phyloP scores from a whole-genome alignment of 1,140 invertebrate species.

The Conopomorpha cramerella region DNA sequence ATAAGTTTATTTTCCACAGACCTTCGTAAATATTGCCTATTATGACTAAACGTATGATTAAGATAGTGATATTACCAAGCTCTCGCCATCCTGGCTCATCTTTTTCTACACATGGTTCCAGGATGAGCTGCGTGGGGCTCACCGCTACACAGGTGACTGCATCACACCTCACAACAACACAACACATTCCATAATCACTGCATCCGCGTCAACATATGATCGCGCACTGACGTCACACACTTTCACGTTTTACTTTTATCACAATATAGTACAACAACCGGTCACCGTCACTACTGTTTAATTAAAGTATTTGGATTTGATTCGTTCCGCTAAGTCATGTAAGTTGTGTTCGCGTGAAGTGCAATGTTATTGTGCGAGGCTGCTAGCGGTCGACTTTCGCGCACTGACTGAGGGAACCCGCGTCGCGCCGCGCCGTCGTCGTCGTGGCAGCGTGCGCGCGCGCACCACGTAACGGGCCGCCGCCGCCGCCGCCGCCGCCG shows the following conservation, averaged over 20 bases:
- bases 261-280: conserved; percentile 35
- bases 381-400: conserved; percentile 57
- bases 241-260: no score
- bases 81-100: conserved; percentile 58
- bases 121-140: no score
- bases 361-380: conserved; percentile 44
- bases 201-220: conserved; percentile 60
- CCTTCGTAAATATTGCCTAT: no score
- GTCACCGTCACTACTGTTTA: no score
- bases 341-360: conserved; percentile 42
- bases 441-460: conserved; percentile 30
- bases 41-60: conserved; percentile 14
- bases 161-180: conserved; percentile 48
- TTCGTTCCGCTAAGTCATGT: conserved; percentile 22
- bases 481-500: conserved; percentile 22
- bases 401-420: conserved; percentile 59
- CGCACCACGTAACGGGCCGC: conserved; percentile 14
- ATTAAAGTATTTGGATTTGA: no score
- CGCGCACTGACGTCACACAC: conserved; percentile 50
- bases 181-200: conserved; percentile 58
- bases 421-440: conserved; percentile 46
- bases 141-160: no score
- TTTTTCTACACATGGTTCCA: conserved; percentile 55
- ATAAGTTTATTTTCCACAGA: no score
- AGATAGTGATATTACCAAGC: conserved; percentile 57